These are phyloP conservation scores for Frieseomelitta varia DNA, from an alignment of 1,140 invertebrate species.

Conservation along the genomic window DNA sequence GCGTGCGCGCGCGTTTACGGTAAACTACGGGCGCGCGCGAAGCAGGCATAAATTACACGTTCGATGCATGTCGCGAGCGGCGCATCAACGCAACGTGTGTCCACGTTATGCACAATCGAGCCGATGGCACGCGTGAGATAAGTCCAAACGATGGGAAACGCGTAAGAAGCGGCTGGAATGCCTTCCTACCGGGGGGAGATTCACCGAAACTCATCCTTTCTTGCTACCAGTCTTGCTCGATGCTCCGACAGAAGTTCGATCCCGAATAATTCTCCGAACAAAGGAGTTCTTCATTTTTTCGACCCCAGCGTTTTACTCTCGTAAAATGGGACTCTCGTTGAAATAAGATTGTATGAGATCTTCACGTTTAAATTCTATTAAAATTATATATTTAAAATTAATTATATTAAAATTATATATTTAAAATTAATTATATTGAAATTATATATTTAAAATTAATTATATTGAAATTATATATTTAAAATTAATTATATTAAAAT, in stretches of 20 bases:
- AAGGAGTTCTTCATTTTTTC: background rate
- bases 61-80: slow-evolving; percentile 38
- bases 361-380: background rate
- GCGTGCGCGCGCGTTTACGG: background rate
- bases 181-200: background rate
- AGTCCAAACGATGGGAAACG: background rate
- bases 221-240: background rate
- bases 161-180: background rate
- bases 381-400: too few species aligned
- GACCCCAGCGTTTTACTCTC: background rate
- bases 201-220: background rate
- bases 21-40: background rate
- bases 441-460: too few species aligned
- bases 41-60: slow-evolving; percentile 56
- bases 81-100: slow-evolving; percentile 46
- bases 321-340: too few species aligned
- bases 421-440: too few species aligned
- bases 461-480: too few species aligned
- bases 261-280: background rate
- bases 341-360: background rate
- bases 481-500: too few species aligned
- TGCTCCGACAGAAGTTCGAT: background rate
- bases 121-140: slow-evolving; percentile 64
- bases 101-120: slow-evolving; percentile 64
- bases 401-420: too few species aligned